A percentile compares a stretch with the other conserved stretches of the same genome.
These are phyloP conservation scores for Neosilurus hyrtlii DNA, from an alignment of 2,797 vertebrate species.

Conservation along the genomic window DNA sequence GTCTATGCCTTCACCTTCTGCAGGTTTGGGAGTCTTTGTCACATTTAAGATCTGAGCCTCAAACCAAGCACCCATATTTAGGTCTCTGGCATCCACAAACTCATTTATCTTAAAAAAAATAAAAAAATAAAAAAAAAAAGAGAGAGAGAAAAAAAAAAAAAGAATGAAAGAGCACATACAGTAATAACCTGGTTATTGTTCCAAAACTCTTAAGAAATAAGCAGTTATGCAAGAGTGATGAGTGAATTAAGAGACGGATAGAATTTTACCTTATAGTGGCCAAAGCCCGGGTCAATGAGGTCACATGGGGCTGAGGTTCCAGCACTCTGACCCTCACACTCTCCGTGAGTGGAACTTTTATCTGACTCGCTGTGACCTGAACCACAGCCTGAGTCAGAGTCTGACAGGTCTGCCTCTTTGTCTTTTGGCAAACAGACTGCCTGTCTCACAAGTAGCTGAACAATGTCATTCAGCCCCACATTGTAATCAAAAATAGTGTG, in stretches of 20 bases:
- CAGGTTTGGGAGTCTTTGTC: constrained; percentile 68
- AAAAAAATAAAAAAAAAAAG: background rate
- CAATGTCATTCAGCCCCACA: constrained; percentile 92
- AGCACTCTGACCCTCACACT: constrained; percentile 76
- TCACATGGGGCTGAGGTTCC: constrained; percentile 69
- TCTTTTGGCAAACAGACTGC: constrained; percentile 73
- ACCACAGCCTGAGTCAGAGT: constrained; percentile 92
- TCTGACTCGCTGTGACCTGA: constrained; percentile 91
- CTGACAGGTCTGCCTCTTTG: constrained; percentile 88
- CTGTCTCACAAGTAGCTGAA: constrained; percentile 90
- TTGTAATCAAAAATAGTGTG: constrained; percentile 97
- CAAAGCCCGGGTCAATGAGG: constrained; percentile 78
- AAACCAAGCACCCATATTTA: constrained; percentile 95
- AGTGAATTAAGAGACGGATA: background rate
- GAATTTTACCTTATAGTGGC: constrained; percentile 83
- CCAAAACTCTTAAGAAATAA: background rate
- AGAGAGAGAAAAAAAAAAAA: too few relatives aligned
- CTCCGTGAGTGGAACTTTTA: constrained; percentile 88
- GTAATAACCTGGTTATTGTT: background rate
- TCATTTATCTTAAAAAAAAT: constrained; percentile 79
- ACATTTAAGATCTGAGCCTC: constrained; percentile 89
- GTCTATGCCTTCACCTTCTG: constrained; percentile 55
- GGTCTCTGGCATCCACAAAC: constrained; percentile 88
- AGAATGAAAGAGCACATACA: background rate
- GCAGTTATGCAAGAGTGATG: background rate